These are phyloP conservation scores for Flexamia atlantica DNA, from an alignment of 2,888 invertebrate genomes.

Conservation along the genomic window DNA sequence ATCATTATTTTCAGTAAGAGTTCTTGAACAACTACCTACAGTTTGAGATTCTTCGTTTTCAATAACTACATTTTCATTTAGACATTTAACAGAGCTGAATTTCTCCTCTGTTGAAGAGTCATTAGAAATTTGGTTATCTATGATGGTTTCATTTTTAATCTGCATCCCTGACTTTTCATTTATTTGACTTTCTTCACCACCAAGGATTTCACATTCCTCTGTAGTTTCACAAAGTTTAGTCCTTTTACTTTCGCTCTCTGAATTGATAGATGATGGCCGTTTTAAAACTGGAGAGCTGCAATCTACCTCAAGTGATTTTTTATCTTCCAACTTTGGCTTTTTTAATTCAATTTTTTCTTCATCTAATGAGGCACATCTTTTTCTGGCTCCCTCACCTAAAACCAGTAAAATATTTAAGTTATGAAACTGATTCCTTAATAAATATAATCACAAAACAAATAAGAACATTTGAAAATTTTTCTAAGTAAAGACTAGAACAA, in stretches of 20 bases:
- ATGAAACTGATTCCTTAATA: too few species aligned
- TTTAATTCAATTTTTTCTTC: not conserved
- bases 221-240: not conserved
- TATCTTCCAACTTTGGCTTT: slow-evolving; percentile 24
- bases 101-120: not conserved
- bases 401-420: not conserved
- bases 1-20: not conserved
- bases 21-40: not conserved
- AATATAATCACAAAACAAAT: too few species aligned
- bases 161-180: not conserved
- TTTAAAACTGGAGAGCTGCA: slow-evolving; percentile 4
- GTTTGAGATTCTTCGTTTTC: not conserved
- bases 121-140: not conserved
- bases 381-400: slow-evolving; percentile 7
- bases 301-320: not conserved
- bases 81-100: not conserved
- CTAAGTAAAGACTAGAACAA: too few species aligned
- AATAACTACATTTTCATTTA: not conserved
- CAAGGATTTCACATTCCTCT: not conserved
- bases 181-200: not conserved
- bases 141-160: not conserved
- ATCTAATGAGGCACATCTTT: slow-evolving; percentile 32
- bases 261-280: not conserved
- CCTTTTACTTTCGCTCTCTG: not conserved
- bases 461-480: too few species aligned